Evolutionary conservation across 2,888 invertebrate genomes (phyloP), one percentile per base, ranked within the genome.

Genomic region (Limnephilus rhombicus): DNA sequence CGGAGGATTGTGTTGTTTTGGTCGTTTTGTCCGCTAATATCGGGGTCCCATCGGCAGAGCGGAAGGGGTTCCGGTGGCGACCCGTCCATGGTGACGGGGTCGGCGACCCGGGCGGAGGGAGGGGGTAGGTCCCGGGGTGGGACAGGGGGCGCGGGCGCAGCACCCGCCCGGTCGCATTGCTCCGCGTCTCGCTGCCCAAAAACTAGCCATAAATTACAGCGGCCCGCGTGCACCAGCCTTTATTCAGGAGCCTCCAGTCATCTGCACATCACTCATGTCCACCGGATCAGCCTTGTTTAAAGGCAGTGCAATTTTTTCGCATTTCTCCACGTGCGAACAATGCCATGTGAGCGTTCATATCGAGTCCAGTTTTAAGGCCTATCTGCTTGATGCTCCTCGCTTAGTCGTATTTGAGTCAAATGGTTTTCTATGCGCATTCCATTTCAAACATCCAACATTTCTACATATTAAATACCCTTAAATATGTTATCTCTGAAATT

Each of bases 201-300:
- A 92, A 92, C 91, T 96, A 96, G 96, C 96, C 96, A 96, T 96
- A 96, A 96, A 96, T 96, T 96, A 96, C 96, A 94, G 34, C 95
- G 95, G 34, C 80, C 95, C 95, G 95, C 96, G 41, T 88, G 68
- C 53, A 24, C 68, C 88, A 31, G 88, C 88, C 80, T 89, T 89
- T 89, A 89, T 89, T 80, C 88, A 13, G 88, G 37, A 68, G 68
- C 34, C n/a, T 53, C 24, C 80, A 89, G 88, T 80, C 41, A 89
- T 89, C 88, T 80, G 88, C 80, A 34, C 87, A 89, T 89, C 88
- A 89, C 31, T 89, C 88, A 89, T 89, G 88, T 18, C 88, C 31
- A 31, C 41, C 41, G 88, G 88, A 89, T 89, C 88, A 89, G 88
- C 80, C 80, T 41, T 37, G 68, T n/a, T 37, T 89, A 41, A 80